Conservation (phyloP, 2,113 vertebrate genomes). For the Oreochromis niloticus region DNA sequence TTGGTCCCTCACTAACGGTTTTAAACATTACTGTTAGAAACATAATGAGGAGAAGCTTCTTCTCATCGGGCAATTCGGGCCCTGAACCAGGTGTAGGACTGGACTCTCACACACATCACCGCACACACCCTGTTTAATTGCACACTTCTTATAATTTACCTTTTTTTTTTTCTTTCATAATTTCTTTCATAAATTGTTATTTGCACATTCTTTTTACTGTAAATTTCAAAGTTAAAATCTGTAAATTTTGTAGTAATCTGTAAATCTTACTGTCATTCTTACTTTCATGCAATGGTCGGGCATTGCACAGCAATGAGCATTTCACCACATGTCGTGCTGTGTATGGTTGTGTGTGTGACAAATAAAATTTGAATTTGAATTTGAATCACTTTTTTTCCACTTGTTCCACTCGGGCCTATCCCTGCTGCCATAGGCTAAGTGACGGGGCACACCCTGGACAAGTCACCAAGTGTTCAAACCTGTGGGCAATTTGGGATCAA, state of each 20-base stretch:
- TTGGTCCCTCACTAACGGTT: too few species aligned
- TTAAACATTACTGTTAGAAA: too few species aligned
- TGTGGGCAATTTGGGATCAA: background rate
- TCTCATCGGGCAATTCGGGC: rapidly evolving
- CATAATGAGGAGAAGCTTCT: background rate
- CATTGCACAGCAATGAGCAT: background rate
- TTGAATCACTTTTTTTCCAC: background rate
- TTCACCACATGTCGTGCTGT: background rate
- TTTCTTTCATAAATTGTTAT: background rate
- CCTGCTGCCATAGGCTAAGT: background rate
- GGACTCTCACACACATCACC: rapidly evolving
- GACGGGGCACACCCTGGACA: background rate
- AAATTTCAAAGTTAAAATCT: background rate
- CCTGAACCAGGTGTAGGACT: background rate
- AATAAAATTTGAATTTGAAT: background rate
- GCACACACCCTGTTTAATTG: background rate
- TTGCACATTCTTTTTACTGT: background rate
- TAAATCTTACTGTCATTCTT: background rate
- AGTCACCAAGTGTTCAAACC: background rate
- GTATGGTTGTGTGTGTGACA: background rate
- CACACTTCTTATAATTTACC: background rate
- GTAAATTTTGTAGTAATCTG: background rate
- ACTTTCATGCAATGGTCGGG: background rate
- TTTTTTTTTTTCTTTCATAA: background rate
- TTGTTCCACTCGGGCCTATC: background rate